Evolutionary conservation across 2,888 invertebrate species (phyloP).

Genomic region (Acleris sparsana): DNA sequence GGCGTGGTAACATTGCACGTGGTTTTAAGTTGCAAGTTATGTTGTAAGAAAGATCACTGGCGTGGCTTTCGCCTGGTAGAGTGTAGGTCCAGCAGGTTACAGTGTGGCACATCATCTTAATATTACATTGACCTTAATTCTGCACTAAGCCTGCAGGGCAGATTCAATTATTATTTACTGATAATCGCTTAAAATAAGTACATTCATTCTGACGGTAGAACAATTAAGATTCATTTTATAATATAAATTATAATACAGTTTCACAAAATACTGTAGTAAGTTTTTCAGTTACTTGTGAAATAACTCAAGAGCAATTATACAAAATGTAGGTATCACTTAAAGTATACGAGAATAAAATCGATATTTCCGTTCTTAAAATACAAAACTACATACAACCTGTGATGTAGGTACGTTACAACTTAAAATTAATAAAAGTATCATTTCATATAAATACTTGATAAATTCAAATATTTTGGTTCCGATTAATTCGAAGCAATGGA

Average conservation of each 20-base stretch:
- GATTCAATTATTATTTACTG: background rate
- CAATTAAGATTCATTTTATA: background rate
- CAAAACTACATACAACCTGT: conserved; percentile 33
- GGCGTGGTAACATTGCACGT: conserved; percentile 32
- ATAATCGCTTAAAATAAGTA: conserved; percentile 9
- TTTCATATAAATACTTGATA: conserved; percentile 8
- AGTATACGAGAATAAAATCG: conserved; percentile 10
- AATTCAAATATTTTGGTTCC: conserved; percentile 8
- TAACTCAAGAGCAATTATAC: too few species aligned
- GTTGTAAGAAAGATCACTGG: background rate
- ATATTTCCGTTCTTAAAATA: conserved; percentile 27
- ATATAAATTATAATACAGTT: conserved; percentile 18
- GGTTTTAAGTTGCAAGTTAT: background rate
- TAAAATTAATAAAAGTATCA: conserved; percentile 30
- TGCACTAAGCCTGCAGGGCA: conserved; percentile 20
- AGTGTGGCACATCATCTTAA: conserved; percentile 44
- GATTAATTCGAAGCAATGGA: conserved; percentile 2
- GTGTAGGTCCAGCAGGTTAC: conserved; percentile 33
- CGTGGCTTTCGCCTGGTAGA: conserved; percentile 3
- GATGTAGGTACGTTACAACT: conserved; percentile 27
- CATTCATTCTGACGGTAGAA: conserved; percentile 19
- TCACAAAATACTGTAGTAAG: conserved; percentile 17
- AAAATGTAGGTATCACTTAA: conserved; percentile 3
- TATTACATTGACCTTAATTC: conserved; percentile 8
- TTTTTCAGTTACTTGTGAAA: too few species aligned